Base-by-base conservation (phyloP, 1,140 invertebrate genomes). In the Pemphigus obesinymphae region DNA sequence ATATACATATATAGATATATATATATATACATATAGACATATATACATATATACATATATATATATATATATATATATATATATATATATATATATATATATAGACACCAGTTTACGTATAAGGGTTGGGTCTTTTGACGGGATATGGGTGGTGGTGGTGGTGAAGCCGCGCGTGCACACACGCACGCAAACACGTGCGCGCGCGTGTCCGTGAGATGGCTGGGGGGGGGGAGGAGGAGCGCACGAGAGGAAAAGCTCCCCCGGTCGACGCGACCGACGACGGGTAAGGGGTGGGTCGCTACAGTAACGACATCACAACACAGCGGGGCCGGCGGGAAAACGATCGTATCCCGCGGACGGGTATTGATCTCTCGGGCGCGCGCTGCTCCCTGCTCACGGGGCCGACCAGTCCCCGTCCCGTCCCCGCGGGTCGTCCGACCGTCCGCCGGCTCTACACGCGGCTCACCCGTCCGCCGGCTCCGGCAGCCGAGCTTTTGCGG, bases 291-390 rank as follows among this genome's bases (percentile, higher is more conserved):
- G 76, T 80, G 76, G 76, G 76, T 80, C 55, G 76, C 76, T 80
- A 80, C 76, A 63, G 76, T 80, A 80, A 80, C 76, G 76, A 80
- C 76, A 80, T 80, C 76, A 80, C 76, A 80, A 80, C 76, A 80
- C 76, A 61, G n/a, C 50, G 73, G 48, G 73, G 73, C 50, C 20
- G 48, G 29, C 29, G 23, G 31, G 26, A n/a, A 40, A 29, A 43
- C n/a, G 72, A n/a, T 8, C 31, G 53, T 55, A 58, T 58, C 50
- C 50, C 73, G 75, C 50, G 34, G 55, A 26, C 26, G 66, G n/a
- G 76, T 80, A 80, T 80, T 80, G 76, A 80, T 80, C 76, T 63
- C 55, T 34, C 50, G 6, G 11, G 34, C 34, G 29, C 75, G 20
- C 17, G n/a, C n/a, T 8, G 29, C 2, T 29, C 50, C 20, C 37